Base-by-base conservation (phyloP, 2,797 vertebrate genomes). In the Momotus momota region DNA sequence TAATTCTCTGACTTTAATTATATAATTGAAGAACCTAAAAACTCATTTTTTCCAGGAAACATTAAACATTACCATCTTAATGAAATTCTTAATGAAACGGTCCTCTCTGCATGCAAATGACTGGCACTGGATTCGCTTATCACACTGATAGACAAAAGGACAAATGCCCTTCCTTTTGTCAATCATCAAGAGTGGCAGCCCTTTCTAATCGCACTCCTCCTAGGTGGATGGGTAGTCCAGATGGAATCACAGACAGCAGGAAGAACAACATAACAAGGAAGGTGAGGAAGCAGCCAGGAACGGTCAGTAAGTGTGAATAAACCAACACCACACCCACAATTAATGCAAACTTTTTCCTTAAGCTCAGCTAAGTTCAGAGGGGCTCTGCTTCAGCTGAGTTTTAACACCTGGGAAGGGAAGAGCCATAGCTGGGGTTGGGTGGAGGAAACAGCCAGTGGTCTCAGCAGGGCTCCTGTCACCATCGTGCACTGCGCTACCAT, bases 31-130 rank as follows among this genome's bases (percentile, higher is more conserved):
- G 97, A 97, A 98, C 96, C 94, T 96, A 80, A 98, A 98, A 98
- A 41, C 98, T 98, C 98, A 98, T 98, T 98, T 98, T 98, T 98
- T 97, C 97, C 96, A 96, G 97, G 98, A 98, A 98, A 98, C 97
- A 97, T 98, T 98, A 98, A 98, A 98, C 98, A 98, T 98, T 98
- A 98, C 97, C 98, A 98, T 98, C 98, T 98, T 98, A 98, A 98
- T 98, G 98, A 98, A 98, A 98, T 98, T 98, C 98, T 98, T 98
- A 98, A 98, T 98, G 98, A 98, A 98, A 98, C 64, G 62, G 57
- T 98, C 96, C 97, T 95, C 97, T 97, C 74, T 98, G 98, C 97
- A 98, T 98, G 98, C 98, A 98, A 98, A 98, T 98, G 97, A 98
- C 97, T 92, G 29, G 84, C 72, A 81, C 92, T 84, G 62, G 93